phyloP scores from a whole-genome alignment of 2,113 vertebrate genomes.

The Pygoscelis adeliae region DNA sequence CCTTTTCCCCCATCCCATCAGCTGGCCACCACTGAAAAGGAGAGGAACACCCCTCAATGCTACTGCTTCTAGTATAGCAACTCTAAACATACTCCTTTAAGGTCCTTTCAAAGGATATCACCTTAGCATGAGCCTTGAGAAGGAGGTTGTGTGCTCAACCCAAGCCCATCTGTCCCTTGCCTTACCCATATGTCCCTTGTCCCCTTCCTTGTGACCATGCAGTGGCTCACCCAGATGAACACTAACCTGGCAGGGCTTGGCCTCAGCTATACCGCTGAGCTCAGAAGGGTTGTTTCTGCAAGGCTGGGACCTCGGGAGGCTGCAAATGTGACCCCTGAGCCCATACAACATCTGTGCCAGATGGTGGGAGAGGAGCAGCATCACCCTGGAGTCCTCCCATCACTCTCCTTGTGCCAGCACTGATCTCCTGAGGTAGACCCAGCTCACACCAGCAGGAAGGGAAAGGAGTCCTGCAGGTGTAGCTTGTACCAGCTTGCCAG shows the following conservation, averaged over 20 bases:
- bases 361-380: neutral
- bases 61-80: neutral
- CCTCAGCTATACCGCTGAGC: neutral
- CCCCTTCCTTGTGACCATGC: neutral
- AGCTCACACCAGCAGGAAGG: neutral
- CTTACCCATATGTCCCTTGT: neutral
- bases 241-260: neutral
- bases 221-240: neutral
- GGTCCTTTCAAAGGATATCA: neutral
- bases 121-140: neutral
- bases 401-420: neutral
- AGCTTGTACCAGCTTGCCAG: conserved; percentile 52
- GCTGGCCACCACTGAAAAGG: neutral
- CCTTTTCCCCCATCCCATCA: neutral
- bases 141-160: neutral
- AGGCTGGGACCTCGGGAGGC: neutral
- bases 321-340: neutral
- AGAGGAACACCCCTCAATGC: neutral
- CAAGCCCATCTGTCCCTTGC: neutral
- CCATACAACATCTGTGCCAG: neutral
- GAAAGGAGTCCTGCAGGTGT: neutral
- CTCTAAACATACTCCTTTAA: neutral
- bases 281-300: neutral
- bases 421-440: neutral
- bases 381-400: neutral